These are phyloP conservation scores for Thymelicus acteon DNA, from an alignment of 2,888 invertebrate genomes.

Conservation along the genomic window DNA sequence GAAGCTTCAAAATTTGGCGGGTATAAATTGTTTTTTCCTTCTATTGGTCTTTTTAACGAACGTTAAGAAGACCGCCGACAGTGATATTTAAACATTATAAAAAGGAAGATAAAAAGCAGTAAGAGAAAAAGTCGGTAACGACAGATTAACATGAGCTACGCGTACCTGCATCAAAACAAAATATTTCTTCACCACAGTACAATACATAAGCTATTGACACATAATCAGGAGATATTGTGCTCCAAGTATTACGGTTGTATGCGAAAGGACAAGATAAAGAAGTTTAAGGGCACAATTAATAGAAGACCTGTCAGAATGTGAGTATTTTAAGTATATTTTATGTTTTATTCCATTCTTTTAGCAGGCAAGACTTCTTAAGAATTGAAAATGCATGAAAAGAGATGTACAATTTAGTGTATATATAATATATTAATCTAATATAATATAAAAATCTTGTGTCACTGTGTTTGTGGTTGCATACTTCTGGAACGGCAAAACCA, in stretches of 20 bases:
- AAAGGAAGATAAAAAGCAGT: constrained; percentile 15
- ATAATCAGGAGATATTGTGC: constrained; percentile 58
- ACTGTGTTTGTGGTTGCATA: too few species aligned
- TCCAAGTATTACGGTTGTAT: constrained; percentile 61
- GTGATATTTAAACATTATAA: constrained; percentile 41
- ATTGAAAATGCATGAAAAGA: too few species aligned
- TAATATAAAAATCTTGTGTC: too few species aligned
- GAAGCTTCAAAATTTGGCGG: constrained; percentile 16
- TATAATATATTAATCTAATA: too few species aligned
- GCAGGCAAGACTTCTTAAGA: too few species aligned
- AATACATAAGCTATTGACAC: constrained; percentile 48
- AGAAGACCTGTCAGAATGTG: constrained; percentile 74
- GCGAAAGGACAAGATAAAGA: constrained; percentile 72
- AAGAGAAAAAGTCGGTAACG: constrained; percentile 5
- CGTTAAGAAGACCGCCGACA: constrained; percentile 59
- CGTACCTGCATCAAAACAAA: constrained; percentile 56
- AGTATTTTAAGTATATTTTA: constrained; percentile 52
- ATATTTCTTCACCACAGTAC: constrained; percentile 54
- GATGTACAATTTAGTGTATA: too few species aligned
- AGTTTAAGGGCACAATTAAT: constrained; percentile 65
- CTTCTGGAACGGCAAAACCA: too few species aligned
- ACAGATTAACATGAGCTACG: constrained; percentile 69
- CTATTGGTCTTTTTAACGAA: constrained; percentile 60
- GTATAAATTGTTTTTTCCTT: constrained; percentile 43
- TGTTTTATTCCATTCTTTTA: background rate